Conservation (phyloP, 2,113 vertebrate species). For the Puma concolor region DNA sequence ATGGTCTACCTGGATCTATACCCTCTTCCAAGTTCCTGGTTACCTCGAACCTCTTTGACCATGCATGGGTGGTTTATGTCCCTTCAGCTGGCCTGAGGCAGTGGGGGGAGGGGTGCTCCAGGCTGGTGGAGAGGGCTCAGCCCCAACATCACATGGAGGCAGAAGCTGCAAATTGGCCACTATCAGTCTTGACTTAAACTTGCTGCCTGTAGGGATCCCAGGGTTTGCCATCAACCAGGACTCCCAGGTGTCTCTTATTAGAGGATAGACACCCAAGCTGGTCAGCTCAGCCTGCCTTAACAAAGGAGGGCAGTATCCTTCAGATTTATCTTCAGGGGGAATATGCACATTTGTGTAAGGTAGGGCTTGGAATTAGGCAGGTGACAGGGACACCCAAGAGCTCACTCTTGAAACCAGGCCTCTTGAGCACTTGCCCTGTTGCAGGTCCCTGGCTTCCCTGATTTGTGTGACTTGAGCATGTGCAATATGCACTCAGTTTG, state of each 20-base stretch:
- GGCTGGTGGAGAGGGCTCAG: background rate
- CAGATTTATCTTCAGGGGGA: background rate
- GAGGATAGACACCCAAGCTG: background rate
- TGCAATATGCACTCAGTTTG: too few species aligned
- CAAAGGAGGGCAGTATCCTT: background rate
- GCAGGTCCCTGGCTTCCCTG: background rate
- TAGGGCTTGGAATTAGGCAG: too few species aligned
- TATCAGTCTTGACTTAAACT: background rate
- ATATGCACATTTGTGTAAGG: too few species aligned
- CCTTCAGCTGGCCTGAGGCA: background rate
- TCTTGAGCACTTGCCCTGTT: background rate
- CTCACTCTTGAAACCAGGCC: background rate
- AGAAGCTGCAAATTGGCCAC: background rate
- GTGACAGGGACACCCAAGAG: too few species aligned
- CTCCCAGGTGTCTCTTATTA: background rate
- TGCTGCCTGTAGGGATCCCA: background rate
- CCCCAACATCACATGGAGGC: background rate
- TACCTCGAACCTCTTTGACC: background rate
- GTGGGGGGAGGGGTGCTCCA: background rate
- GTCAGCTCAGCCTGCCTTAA: background rate
- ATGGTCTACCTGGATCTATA: background rate
- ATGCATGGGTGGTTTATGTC: background rate
- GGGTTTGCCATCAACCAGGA: background rate
- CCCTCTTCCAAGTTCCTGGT: background rate
- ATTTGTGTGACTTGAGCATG: too few species aligned